Base-by-base conservation (phyloP, 2,888 invertebrate genomes). In the Scaptomyza parva region DNA sequence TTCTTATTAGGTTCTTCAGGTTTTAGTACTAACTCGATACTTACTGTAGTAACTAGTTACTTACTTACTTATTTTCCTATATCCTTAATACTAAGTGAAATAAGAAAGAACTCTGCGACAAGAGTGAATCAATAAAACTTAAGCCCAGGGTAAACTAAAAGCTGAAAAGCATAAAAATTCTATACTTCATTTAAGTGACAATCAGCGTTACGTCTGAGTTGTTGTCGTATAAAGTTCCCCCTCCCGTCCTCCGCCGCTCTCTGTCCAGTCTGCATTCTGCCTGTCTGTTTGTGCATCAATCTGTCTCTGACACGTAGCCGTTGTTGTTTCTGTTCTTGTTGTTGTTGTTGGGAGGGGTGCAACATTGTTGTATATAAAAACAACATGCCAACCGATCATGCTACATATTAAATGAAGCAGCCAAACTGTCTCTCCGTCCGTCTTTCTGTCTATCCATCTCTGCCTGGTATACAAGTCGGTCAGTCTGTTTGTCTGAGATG, bases 281-380 rank as follows among this genome's bases (percentile, higher is more conserved):
- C 65, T 51, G 63, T 44, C 30, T 57, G 64, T 67, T 51, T 74
- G 66, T 53, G 59, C 84, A 76, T 76, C 80, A 87, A 82, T 86
- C 81, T 70, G 57, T 71, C 87, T 72, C 69, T 62, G 85, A 59
- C 85, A 72, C 85, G 17, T 20, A 60, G 30, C 18, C 18, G 12
- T n/a, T n/a, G n/a, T n/a, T n/a, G n/a, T n/a, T n/a, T n/a, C n/a
- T n/a, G n/a, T n/a, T n/a, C n/a, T 24, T 37, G 17, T 28, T 30
- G 7, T 35, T 39, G 39, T 39, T 39, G 14, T 39, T 70, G 64
- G 5, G 5, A 9, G 64, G 78, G 70, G 70, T 80, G 87, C 82
- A 87, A 85, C 85, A 66, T 67, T 86, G 81, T 74, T 65, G 64
- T 60, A 52, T 78, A 69, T 76, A 77, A 75, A 75, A 39, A 60